Conservation (phyloP, 2,113 vertebrate genomes). For the Mugil cephalus region DNA sequence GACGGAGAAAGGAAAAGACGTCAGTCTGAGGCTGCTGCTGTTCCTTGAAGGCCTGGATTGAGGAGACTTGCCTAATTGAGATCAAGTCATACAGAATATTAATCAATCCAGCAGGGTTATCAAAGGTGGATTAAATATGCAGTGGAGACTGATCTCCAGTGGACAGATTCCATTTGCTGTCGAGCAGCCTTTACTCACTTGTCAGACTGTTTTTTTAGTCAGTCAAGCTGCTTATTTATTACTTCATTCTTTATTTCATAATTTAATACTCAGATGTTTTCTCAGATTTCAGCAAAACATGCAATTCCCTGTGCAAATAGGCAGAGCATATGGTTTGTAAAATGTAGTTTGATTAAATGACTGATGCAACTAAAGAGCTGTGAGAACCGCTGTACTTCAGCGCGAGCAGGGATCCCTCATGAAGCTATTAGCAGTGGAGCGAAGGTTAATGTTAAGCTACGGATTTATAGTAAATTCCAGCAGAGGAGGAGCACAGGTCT, state of each 20-base stretch:
- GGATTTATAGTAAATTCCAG: conserved; percentile 58
- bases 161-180: conserved; percentile 39
- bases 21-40: conserved; percentile 18
- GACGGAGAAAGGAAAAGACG: conserved; percentile 31
- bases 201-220: conserved; percentile 31
- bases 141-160: conserved; percentile 45
- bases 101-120: conserved; percentile 62
- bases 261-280: conserved; percentile 64
- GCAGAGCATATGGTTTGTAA: conserved; percentile 41
- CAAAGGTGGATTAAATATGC: conserved; percentile 64
- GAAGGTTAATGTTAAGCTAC: conserved; percentile 58
- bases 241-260: conserved; percentile 61
- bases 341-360: conserved; percentile 45
- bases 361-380: conserved; percentile 51
- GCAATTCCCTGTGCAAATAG: conserved; percentile 37
- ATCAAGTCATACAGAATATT: conserved; percentile 69
- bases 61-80: conserved; percentile 55
- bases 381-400: conserved; percentile 48
- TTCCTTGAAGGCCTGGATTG: conserved; percentile 33
- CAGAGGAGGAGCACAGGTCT: neutral
- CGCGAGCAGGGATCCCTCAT: conserved; percentile 36
- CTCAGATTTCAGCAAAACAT: conserved; percentile 52
- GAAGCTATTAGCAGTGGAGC: conserved; percentile 48
- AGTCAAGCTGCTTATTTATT: conserved; percentile 58
- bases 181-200: conserved; percentile 20